A percentile compares a stretch with the other conserved stretches of the same genome.
phyloP scores from a whole-genome alignment of 2,888 invertebrate species.

The Oscheius sp. region DNA sequence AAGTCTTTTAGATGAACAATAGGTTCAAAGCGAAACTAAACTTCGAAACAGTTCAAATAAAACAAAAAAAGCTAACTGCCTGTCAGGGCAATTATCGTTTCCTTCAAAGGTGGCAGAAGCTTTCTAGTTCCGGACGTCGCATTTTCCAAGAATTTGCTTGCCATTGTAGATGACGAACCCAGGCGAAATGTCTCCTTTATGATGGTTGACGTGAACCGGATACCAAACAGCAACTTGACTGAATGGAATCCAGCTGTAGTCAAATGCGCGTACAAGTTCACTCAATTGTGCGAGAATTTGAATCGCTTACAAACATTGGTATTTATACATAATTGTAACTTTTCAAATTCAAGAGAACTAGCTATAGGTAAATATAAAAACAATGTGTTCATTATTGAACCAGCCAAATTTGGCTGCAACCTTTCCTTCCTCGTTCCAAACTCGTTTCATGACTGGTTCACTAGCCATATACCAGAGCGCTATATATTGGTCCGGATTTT shows the following conservation, averaged over 20 bases:
- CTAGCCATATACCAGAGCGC: constrained; percentile 55
- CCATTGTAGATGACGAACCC: constrained; percentile 53
- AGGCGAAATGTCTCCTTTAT: constrained; percentile 60
- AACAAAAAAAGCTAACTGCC: too few relatives aligned
- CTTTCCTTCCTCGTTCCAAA: constrained; percentile 65
- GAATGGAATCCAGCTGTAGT: constrained; percentile 59
- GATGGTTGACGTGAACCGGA: constrained; percentile 55
- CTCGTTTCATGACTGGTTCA: constrained; percentile 66
- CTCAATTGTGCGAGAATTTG: constrained; percentile 49
- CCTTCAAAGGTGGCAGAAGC: constrained; percentile 57
- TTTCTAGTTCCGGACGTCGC: constrained; percentile 63
- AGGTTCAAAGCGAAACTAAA: too few relatives aligned
- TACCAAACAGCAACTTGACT: constrained; percentile 53
- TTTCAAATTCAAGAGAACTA: too few relatives aligned
- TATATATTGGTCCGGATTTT: constrained; percentile 27
- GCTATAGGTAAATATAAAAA: too few relatives aligned
- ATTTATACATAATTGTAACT: too few relatives aligned
- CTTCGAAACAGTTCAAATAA: too few relatives aligned
- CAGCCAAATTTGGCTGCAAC: constrained; percentile 64
- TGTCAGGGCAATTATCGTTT: too few relatives aligned
- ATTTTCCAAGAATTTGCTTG: constrained; percentile 63
- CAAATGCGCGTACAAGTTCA: constrained; percentile 51
- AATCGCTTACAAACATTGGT: constrained; percentile 61
- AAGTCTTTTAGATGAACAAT: constrained; percentile 57
- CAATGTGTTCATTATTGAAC: constrained; percentile 63